Evolutionary conservation across 2,113 vertebrate genomes (phyloP).

Genomic region (Saguinus imperator): DNA sequence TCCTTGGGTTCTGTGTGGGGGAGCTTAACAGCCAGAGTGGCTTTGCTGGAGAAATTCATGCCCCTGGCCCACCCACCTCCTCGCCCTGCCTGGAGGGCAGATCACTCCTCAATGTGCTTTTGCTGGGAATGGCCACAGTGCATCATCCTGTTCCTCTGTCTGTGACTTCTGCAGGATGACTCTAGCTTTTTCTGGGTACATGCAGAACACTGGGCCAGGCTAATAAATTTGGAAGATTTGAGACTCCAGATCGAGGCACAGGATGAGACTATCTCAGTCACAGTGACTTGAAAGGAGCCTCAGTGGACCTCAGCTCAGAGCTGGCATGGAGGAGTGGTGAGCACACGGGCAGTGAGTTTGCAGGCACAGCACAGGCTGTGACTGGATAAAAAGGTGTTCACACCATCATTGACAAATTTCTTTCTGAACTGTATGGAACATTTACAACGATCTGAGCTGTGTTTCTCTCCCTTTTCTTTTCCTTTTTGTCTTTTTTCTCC

Average conservation of each 20-base stretch:
- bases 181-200: neutral
- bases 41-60: neutral
- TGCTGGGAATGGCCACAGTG: fast-evolving
- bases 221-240: neutral
- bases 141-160: too few species aligned
- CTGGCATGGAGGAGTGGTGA: neutral
- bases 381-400: neutral
- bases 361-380: neutral
- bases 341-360: neutral
- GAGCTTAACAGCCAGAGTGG: too few species aligned
- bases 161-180: neutral
- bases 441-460: neutral
- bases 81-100: neutral
- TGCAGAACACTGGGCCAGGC: neutral
- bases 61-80: fast-evolving
- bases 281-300: neutral
- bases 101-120: fast-evolving
- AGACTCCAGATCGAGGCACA: neutral
- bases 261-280: neutral
- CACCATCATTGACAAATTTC: neutral
- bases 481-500: neutral
- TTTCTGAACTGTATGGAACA: neutral
- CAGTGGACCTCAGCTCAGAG: neutral
- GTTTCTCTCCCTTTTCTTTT: neutral
- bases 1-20: neutral